A percentile compares a stretch with the other conserved stretches of the same genome.
Evolutionary conservation across 92 coral and sea anemone species (phyloP).

Genomic region (Anthopleura xanthogrammica): DNA sequence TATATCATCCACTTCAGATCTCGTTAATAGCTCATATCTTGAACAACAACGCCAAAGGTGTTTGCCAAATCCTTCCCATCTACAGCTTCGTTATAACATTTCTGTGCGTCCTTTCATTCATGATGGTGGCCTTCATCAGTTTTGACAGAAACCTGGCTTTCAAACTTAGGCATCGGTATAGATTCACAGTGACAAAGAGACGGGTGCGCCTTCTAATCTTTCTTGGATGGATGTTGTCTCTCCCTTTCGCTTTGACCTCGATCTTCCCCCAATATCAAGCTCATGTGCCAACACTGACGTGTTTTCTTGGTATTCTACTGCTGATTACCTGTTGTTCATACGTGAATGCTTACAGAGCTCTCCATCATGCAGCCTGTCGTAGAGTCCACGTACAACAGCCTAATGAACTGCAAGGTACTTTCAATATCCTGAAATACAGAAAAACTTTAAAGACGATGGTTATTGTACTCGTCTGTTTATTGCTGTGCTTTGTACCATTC

Average conservation of each 20-base stretch:
- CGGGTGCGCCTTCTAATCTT: background rate
- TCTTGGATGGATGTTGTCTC: background rate
- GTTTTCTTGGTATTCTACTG: background rate
- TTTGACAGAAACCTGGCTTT: constrained; percentile 10
- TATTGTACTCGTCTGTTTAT: background rate
- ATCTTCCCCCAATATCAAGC: background rate
- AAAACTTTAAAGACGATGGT: constrained; percentile 12
- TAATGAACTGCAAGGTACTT: background rate
- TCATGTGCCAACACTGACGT: background rate
- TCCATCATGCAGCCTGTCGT: background rate
- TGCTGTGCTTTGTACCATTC: background rate
- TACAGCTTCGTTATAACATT: background rate
- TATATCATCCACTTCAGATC: constrained; percentile 1
- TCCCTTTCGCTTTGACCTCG: background rate
- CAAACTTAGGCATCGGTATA: background rate
- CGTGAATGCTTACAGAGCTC: background rate
- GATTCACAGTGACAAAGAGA: background rate
- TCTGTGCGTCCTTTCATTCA: background rate
- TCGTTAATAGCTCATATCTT: background rate
- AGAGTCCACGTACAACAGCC: background rate
- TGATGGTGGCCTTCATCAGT: background rate
- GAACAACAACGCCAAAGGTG: background rate
- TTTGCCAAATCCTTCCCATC: background rate
- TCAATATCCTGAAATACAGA: background rate
- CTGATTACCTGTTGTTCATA: background rate